These are phyloP conservation scores for Anthoscopus minutus DNA, from an alignment of 2,113 vertebrate species.

Conservation along the genomic window DNA sequence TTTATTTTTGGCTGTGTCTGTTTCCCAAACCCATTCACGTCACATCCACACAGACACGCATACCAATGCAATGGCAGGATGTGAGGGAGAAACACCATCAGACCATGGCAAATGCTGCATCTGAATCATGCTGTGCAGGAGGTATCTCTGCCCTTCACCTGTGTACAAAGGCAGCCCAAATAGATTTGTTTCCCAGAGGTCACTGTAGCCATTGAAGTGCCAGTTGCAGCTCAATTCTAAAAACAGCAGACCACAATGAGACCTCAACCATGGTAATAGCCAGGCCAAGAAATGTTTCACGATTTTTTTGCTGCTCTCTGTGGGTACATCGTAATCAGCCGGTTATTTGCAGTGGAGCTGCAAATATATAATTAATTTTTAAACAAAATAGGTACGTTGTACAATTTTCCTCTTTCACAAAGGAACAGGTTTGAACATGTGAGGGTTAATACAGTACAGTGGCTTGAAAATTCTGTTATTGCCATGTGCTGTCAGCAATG, in stretches of 20 bases:
- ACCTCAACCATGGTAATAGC: background rate
- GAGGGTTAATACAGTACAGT: background rate
- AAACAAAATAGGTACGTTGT: background rate
- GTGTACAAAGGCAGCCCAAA: background rate
- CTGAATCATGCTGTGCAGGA: background rate
- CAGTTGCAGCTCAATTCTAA: background rate
- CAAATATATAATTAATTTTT: background rate
- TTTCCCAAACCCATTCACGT: background rate
- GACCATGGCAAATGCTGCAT: fast-evolving
- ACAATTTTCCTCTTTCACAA: background rate
- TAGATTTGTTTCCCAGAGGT: background rate
- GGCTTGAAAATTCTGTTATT: background rate
- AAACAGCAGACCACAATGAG: background rate
- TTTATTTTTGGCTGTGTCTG: background rate
- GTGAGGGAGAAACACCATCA: background rate
- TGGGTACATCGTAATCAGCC: background rate
- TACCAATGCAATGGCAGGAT: fast-evolving
- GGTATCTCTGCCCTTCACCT: background rate
- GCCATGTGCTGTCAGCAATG: background rate
- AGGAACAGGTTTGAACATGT: background rate
- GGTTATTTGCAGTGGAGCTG: background rate
- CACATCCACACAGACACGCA: fast-evolving
- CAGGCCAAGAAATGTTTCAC: background rate
- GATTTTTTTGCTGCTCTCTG: background rate
- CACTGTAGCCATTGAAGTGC: background rate